A percentile compares a stretch with the other conserved stretches of the same genome.
Conservation (phyloP, 2,113 vertebrate genomes). For the Plecotus auritus region DNA sequence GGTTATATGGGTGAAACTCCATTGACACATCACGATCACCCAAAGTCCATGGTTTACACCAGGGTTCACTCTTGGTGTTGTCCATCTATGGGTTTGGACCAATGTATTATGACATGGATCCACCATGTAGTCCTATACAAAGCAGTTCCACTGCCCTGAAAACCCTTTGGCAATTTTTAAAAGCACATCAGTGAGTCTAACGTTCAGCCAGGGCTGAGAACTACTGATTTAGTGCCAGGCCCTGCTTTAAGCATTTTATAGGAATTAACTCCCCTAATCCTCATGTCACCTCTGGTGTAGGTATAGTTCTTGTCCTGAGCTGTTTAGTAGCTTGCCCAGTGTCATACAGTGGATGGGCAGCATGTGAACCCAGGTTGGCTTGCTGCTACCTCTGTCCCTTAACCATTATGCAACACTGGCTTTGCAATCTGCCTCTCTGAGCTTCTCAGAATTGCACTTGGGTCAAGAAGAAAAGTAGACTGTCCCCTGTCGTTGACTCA, state of each 20-base stretch:
- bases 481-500: accelerated
- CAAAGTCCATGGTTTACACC: accelerated
- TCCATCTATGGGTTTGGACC: neutral
- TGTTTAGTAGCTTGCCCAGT: neutral
- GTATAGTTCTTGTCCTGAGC: neutral
- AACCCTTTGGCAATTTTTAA: neutral
- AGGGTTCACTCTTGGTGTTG: neutral
- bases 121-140: accelerated
- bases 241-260: neutral
- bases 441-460: neutral
- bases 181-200: neutral
- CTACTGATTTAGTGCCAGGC: neutral
- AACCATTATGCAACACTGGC: accelerated
- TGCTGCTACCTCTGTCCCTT: neutral
- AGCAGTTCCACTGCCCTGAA: neutral
- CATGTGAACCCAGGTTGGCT: accelerated
- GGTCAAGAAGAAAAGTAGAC: neutral
- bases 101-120: accelerated
- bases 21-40: accelerated
- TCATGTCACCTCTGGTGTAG: neutral
- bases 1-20: neutral
- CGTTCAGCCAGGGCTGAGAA: neutral
- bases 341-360: neutral
- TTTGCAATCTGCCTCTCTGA: neutral
- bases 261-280: neutral